These are phyloP conservation scores for Psilopogon haemacephalus DNA, from an alignment of 2,113 vertebrate species.

Conservation along the genomic window DNA sequence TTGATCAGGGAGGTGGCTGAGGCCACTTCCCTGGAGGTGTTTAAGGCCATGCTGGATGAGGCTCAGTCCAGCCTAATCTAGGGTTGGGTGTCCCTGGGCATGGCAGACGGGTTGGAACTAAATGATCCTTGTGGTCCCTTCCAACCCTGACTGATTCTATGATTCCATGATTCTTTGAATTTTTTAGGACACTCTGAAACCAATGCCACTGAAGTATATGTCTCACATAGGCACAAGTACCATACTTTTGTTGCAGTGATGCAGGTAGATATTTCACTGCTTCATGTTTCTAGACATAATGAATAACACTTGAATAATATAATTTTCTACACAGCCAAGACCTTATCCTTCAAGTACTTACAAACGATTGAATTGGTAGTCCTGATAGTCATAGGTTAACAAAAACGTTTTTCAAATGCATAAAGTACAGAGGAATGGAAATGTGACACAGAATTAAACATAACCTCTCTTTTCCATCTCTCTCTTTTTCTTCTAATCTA, in stretches of 20 bases:
- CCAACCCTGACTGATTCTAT: too few relatives aligned
- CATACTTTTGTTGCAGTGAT: not conserved
- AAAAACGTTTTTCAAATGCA: not conserved
- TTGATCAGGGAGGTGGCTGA: too few relatives aligned
- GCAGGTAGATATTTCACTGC: not conserved
- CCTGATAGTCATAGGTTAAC: not conserved
- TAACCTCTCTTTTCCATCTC: not conserved
- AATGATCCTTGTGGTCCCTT: too few relatives aligned
- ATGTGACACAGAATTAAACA: not conserved
- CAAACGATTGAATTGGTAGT: not conserved
- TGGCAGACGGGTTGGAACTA: too few relatives aligned
- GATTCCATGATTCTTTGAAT: too few relatives aligned
- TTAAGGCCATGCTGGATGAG: too few relatives aligned
- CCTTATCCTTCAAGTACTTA: not conserved
- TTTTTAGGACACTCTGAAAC: not conserved
- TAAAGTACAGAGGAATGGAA: not conserved
- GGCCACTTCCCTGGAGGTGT: too few relatives aligned
- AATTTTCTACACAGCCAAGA: not conserved
- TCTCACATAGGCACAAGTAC: accelerated
- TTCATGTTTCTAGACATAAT: not conserved
- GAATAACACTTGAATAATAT: not conserved
- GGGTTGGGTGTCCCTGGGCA: too few relatives aligned
- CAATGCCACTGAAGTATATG: not conserved
- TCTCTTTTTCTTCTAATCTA: not conserved
- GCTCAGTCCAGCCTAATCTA: too few relatives aligned